Conservation (phyloP, 2,113 vertebrate genomes). For the Eptatretus burgeri region DNA sequence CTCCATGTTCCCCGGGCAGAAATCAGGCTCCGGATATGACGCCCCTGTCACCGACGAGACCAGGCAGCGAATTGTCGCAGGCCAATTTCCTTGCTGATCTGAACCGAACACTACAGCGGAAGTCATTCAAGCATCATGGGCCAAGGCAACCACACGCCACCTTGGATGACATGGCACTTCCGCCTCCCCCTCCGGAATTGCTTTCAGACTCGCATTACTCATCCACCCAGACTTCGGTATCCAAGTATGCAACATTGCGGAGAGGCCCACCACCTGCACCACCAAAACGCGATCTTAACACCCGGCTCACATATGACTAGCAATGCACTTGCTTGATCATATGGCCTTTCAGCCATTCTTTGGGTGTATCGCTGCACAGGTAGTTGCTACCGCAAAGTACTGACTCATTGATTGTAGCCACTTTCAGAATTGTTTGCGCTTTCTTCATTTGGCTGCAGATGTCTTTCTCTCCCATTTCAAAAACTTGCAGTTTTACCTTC, state of each 20-base stretch:
- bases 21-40: too few relatives aligned
- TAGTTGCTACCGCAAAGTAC: too few relatives aligned
- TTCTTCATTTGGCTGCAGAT: too few relatives aligned
- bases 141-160: constrained; percentile 35
- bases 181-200: constrained; percentile 59
- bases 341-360: too few relatives aligned
- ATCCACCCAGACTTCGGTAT: constrained; percentile 36
- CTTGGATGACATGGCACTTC: constrained; percentile 74
- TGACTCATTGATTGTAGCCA: too few relatives aligned
- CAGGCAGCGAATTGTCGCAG: constrained; percentile 27
- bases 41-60: constrained; percentile 34
- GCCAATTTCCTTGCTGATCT: constrained; percentile 79
- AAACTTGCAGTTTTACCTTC: too few relatives aligned
- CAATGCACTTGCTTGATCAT: too few relatives aligned
- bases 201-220: constrained; percentile 36
- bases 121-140: constrained; percentile 54
- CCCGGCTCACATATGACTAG: constrained; percentile 79
- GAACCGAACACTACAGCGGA: constrained; percentile 62
- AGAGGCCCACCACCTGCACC: constrained; percentile 61
- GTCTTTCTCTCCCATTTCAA: too few relatives aligned
- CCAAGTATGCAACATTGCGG: constrained; percentile 77
- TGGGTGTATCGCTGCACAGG: too few relatives aligned
- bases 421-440: too few relatives aligned
- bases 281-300: constrained; percentile 65
- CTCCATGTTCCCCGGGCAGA: constrained; percentile 13